A percentile compares a stretch with the other conserved stretches of the same genome.
Evolutionary conservation across 2,888 invertebrate species (phyloP).

Genomic region (Heliconius cydno): DNA sequence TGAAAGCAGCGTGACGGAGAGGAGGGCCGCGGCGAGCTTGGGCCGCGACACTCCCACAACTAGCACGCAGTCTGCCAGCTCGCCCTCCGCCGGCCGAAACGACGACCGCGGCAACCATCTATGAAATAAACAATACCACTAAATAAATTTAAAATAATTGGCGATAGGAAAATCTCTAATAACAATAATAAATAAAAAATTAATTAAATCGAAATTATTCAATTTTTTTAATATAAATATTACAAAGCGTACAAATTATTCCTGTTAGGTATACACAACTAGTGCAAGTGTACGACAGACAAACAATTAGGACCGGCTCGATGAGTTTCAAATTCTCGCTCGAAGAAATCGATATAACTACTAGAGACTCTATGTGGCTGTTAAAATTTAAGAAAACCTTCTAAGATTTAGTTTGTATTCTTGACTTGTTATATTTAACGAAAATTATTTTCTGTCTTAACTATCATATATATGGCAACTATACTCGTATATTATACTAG

Average conservation of each 20-base stretch:
- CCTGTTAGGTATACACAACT: not conserved
- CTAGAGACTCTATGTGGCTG: not conserved
- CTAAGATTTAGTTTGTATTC: not conserved
- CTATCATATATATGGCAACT: too few species aligned
- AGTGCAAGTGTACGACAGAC: not conserved
- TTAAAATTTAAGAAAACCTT: not conserved
- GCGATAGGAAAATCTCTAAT: not conserved
- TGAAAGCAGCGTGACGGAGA: constrained; percentile 91
- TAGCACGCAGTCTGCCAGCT: constrained; percentile 92
- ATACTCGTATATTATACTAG: too few species aligned
- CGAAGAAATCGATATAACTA: constrained; percentile 18
- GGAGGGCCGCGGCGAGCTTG: constrained; percentile 91
- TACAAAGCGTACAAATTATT: not conserved
- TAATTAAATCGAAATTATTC: too few species aligned
- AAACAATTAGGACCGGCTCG: constrained; percentile 1
- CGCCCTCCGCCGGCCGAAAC: constrained; percentile 92
- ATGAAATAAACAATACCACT: constrained; percentile 41
- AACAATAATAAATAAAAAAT: too few species aligned
- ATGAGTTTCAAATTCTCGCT: constrained; percentile 10
- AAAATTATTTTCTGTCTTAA: too few species aligned
- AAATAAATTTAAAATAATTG: not conserved
- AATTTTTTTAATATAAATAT: not conserved
- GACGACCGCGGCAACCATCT: constrained; percentile 93
- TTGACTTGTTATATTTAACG: too few species aligned
- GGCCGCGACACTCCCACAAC: constrained; percentile 93